Base-by-base conservation (phyloP, 2,113 vertebrate genomes). In the Sander lucioperca region DNA sequence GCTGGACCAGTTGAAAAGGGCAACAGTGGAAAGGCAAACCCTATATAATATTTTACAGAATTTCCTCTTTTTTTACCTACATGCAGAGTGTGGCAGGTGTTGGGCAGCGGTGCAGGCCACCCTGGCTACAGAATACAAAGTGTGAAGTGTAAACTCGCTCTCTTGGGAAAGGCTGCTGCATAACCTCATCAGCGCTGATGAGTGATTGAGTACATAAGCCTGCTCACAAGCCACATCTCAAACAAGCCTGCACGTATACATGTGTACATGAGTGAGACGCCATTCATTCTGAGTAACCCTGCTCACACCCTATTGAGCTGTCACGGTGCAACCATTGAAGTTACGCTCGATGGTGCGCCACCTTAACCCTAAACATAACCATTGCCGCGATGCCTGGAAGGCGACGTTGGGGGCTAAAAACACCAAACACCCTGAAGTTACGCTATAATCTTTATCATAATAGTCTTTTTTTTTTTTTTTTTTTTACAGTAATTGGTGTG, bases 151-250 rank as follows among this genome's bases (percentile, higher is more conserved):
- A 70, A 84, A 77, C 80, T 23, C 19, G 23, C 66, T 67, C 81
- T 84, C 59, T 36, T 48, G 81, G 62, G 77, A 82, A 47, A 64
- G 36, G 30, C 47, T 78, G 56, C 48, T 62, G 69, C 78, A 77
- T 74, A 61, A 67, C 62, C 64, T 90, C 88, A 82, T 86, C 61
- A 53, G 74, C 1, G 13, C 74, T 77, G 65, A 85, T 39, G 86
- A 90, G 72, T 82, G 76, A 91, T 79, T 82, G 76, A 83, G 80
- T 47, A 72, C 80, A 77, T 88, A 85, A 89, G 87, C 80, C 82
- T 18, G 66, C 80, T 94, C 73, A 69, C 86, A 90, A 78, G 80
- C 79, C 87, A 91, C 88, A 77, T 77, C 63, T 84, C 80, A 83
- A 77, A 70, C 56, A 66, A 75, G 66, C 63, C 39, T 23, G 68